These are phyloP conservation scores for Anarhynchus alexandrinus DNA, from an alignment of 2,113 vertebrate species.

Conservation along the genomic window DNA sequence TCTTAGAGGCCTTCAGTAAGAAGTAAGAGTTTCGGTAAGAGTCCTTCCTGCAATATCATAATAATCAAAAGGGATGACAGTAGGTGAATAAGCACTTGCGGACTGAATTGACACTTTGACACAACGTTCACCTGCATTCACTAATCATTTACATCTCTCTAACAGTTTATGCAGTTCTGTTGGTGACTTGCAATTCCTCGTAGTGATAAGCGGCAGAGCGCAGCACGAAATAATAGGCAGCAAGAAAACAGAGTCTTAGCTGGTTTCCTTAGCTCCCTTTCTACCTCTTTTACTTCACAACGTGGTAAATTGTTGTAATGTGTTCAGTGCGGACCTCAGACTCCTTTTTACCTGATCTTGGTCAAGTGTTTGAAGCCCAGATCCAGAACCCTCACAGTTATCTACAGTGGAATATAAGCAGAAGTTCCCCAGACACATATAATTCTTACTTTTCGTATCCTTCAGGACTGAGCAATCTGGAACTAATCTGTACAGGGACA, in stretches of 20 bases:
- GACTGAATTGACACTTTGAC: neutral
- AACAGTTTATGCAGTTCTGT: neutral
- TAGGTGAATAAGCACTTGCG: neutral
- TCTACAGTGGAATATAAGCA: neutral
- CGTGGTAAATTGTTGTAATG: neutral
- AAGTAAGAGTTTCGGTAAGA: neutral
- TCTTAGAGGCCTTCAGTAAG: neutral
- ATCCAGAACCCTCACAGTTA: neutral
- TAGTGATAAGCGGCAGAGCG: neutral
- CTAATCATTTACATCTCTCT: conserved; percentile 6
- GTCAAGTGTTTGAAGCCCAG: neutral
- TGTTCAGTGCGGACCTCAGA: neutral
- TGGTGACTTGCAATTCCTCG: neutral
- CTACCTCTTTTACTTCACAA: neutral
- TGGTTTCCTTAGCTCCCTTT: neutral
- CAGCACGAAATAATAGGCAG: neutral
- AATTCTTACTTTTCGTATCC: neutral
- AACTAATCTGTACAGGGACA: neutral
- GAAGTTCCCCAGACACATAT: neutral
- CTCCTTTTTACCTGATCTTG: neutral
- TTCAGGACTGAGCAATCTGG: neutral
- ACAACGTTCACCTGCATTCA: neutral
- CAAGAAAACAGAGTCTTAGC: neutral
- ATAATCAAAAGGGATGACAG: neutral
- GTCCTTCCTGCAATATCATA: neutral